Conservation (phyloP, 2,113 vertebrate species). For the Labeo catla region DNA sequence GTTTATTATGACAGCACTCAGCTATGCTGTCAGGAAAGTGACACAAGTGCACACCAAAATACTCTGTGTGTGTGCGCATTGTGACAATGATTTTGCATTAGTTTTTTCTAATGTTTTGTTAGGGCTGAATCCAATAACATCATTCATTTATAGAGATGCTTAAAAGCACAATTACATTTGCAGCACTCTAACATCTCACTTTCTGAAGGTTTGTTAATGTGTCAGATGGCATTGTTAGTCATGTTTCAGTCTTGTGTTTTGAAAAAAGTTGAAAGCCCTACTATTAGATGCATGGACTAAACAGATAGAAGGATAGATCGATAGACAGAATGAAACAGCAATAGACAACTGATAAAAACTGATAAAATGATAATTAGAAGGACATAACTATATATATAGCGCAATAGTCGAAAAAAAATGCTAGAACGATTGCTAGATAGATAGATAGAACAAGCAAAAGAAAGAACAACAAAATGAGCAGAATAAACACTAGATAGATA, state of each 20-base stretch:
- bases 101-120: constrained; percentile 63
- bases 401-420: no score
- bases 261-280: neutral
- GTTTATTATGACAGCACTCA: constrained; percentile 12
- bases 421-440: no score
- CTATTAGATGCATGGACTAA: neutral
- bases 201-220: neutral
- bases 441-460: no score
- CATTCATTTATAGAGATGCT: constrained; percentile 50
- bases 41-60: neutral
- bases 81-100: neutral
- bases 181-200: neutral
- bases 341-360: no score
- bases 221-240: neutral
- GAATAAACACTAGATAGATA: no score
- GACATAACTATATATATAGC: no score
- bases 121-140: constrained; percentile 76
- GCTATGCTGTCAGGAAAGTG: constrained; percentile 14
- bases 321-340: no score
- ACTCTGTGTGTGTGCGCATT: constrained; percentile 32
- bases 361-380: no score
- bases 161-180: constrained; percentile 6
- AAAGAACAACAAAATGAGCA: no score
- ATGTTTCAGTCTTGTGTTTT: neutral
- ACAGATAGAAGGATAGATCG: neutral